Base-by-base conservation (phyloP, 2,797 vertebrate genomes). In the Danio jaintianensis region DNA sequence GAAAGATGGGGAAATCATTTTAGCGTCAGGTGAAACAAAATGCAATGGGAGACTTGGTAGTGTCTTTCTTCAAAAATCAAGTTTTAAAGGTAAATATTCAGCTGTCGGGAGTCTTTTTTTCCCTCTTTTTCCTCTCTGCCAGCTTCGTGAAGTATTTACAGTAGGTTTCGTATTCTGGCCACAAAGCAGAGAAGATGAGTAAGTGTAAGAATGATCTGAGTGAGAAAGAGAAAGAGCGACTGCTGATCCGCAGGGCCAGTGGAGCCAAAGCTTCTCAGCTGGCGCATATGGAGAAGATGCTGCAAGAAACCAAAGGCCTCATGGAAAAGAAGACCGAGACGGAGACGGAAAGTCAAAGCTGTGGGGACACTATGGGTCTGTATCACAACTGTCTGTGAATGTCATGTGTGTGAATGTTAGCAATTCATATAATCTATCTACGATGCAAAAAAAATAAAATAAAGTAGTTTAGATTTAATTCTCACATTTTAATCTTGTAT, bases 271-370 rank as follows among this genome's bases (percentile, higher is more conserved):
- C 94, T 10, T 88, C 91, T 4, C 93, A 95, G 78, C 91, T 98
- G 11, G 92, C 82, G 79, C 94, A 96, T 64, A 90, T 99, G 94
- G 93, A 95, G 86, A 92, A 94, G 88, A 92, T 92, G 90, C 92
- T 98, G 87, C 92, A 96, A 88, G 93, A 96, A 87, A 96, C 95
- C 84, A 95, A 91, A 87, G 90, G 84, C 86, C 89, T 97, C 82
- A 75, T 98, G 83, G 93, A 92, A 69, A 95, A 94, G 89, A 98
- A 96, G 90, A 81, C 88, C 5, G 93, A 94, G 67, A 42, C 89
- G 12, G 89, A 94, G 88, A 90, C 73, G 2, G 89, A 92, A 20
- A 90, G 82, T 69, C 67, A 84, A 75, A 80, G 43, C 64, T 88
- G 81, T 61, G 91, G 89, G 61, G 91, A 93, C 53, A 90, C 90